Base-by-base conservation (phyloP, 2,113 vertebrate species). In the Rhinolophus sinicus region DNA sequence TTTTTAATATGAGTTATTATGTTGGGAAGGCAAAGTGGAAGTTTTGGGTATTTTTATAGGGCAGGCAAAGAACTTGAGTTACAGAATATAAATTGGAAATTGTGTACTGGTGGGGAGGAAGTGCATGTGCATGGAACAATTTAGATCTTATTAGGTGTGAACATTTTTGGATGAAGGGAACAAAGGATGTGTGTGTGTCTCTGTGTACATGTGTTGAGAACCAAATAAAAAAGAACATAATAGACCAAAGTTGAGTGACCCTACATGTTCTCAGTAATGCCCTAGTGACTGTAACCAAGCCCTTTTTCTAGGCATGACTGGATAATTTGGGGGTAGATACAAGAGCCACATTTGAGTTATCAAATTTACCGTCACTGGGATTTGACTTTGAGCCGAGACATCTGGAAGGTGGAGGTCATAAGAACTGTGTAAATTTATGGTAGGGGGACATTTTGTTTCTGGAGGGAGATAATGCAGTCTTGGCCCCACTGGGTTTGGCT, bases 381-480 rank as follows among this genome's bases (percentile, higher is more conserved):
- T 33, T 81, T 90, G 44, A 90, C 40, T 44, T 33, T 52, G 81
- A 91, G 24, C 16, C 24, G 22, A 80, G 40, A 35, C 40, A 52
- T 73, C 38, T 89, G 50, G 50, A 92, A 95, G 28, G 80, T 35
- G 33, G 24, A 94, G n/a, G 50, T 77, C 78, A 58, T 58, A 89
- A 44, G 6, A 72, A 13, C 19, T 30, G 28, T 76, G 21, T 73
- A 52, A 65, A 73, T 24, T 18, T 77, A 30, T 47, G 19, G 54
- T 24, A 65, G 33, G 0, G 33, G 83, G 56, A 35, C 16, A 52
- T 67, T 73, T 72, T 84, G 2, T 80, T 93, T n/a, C 21, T 64
- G 73, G 14, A 30, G 33, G 56, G 8, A 47, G 69, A 7, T 88
- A 15, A 72, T 8, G 8, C 24, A 56, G 16, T 10, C 44, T 76